Evolutionary conservation across 2,797 vertebrate species (phyloP).

Genomic region (Muscicapa comitata): DNA sequence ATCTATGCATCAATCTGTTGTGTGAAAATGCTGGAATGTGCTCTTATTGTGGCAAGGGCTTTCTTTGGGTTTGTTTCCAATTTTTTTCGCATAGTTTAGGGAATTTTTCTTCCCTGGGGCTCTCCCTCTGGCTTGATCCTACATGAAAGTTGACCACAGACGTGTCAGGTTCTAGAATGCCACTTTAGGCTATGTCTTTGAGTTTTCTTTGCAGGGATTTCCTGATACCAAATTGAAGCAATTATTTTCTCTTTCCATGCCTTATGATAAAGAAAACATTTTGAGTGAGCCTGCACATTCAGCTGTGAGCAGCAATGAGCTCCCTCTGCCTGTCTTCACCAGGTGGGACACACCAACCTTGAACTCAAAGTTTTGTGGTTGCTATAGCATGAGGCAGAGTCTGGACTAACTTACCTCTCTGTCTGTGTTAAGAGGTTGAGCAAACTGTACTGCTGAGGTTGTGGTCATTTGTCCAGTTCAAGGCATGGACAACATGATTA

Average conservation of each 20-base stretch:
- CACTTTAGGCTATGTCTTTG: neutral
- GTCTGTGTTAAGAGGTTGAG: neutral
- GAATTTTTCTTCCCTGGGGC: neutral
- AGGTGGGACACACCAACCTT: neutral
- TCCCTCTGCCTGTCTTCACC: neutral
- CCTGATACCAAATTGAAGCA: neutral
- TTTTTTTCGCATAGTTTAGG: neutral
- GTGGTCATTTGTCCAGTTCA: neutral
- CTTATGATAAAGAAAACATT: neutral
- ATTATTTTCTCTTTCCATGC: neutral
- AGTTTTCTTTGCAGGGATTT: slow-evolving; percentile 38
- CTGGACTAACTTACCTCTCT: neutral
- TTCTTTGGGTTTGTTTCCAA: slow-evolving; percentile 1
- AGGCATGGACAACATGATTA: neutral
- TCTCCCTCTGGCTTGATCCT: slow-evolving; percentile 3
- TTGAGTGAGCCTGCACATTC: neutral
- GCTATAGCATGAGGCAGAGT: neutral
- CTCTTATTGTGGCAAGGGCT: neutral
- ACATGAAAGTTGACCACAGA: slow-evolving; percentile 32
- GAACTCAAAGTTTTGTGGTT: neutral
- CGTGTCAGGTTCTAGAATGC: neutral
- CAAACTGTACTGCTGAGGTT: neutral
- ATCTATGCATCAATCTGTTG: slow-evolving; percentile 38
- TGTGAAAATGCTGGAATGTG: slow-evolving; percentile 27
- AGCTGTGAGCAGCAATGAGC: neutral